These are phyloP conservation scores for Iphiclides podalirius DNA, from an alignment of 2,888 invertebrate species.

Conservation along the genomic window DNA sequence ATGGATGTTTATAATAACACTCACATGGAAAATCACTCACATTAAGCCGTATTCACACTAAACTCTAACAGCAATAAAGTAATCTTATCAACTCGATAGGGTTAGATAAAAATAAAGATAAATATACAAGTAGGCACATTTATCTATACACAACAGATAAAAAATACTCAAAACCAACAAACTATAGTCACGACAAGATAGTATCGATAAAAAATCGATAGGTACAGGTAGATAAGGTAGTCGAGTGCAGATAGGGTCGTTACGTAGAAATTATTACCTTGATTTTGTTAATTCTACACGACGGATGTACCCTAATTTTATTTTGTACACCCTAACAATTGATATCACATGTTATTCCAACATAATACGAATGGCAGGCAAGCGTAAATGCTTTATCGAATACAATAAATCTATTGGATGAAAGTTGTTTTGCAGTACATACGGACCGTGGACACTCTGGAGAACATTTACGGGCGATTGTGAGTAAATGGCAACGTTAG, in stretches of 20 bases:
- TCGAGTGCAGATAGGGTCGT: neutral
- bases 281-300: no score
- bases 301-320: no score
- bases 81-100: slow-evolving; percentile 12
- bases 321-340: no score
- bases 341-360: no score
- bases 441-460: neutral
- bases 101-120: slow-evolving; percentile 4
- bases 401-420: no score
- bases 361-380: no score
- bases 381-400: no score
- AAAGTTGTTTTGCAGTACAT: no score
- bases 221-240: neutral
- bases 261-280: no score
- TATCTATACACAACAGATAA: slow-evolving; percentile 4
- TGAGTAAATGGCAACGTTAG: slow-evolving; percentile 32
- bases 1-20: neutral
- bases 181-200: slow-evolving; percentile 5
- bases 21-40: slow-evolving; percentile 12
- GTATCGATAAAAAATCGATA: slow-evolving; percentile 1
- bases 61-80: neutral
- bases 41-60: slow-evolving; percentile 1
- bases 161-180: slow-evolving; percentile 4
- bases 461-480: slow-evolving; percentile 2
- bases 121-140: neutral